phyloP scores from a whole-genome alignment of 1,140 invertebrate genomes.

The Cydia strobilella region DNA sequence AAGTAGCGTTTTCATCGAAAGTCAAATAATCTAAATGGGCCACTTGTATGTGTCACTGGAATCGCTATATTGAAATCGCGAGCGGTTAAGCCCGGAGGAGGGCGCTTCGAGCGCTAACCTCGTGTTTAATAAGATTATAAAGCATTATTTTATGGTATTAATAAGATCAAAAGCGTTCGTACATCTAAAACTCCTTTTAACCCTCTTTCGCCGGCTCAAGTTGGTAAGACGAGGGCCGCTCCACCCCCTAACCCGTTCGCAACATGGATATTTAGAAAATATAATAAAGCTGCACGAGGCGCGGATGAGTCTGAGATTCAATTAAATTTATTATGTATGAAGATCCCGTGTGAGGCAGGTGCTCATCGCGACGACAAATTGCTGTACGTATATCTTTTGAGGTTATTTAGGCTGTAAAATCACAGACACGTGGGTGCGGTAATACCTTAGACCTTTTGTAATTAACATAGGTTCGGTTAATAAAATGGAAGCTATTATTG shows the following conservation, averaged over 20 bases:
- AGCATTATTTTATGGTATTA: conserved; percentile 84
- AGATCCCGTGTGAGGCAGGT: conserved; percentile 69
- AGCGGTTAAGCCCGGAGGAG: conserved; percentile 77
- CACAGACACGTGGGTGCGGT: background rate
- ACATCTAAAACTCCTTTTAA: conserved; percentile 71
- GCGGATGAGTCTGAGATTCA: conserved; percentile 75
- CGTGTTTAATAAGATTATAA: conserved; percentile 85
- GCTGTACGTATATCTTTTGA: conserved; percentile 46
- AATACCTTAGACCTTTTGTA: background rate
- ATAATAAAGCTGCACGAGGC: conserved; percentile 64
- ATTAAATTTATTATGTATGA: conserved; percentile 80
- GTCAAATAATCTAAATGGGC: conserved; percentile 20
- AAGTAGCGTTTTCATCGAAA: conserved; percentile 15
- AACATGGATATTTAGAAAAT: conserved; percentile 73
- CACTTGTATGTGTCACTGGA: conserved; percentile 62
- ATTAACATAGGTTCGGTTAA: background rate
- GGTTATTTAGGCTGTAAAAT: conserved; percentile 39
- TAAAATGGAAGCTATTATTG: background rate
- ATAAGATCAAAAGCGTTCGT: conserved; percentile 82
- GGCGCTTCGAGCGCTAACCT: conserved; percentile 80
- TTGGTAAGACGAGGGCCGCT: conserved; percentile 45
- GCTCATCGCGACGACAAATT: conserved; percentile 71
- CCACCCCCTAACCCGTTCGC: conserved; percentile 57
- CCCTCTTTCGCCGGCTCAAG: conserved; percentile 63
- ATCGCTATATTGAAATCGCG: conserved; percentile 82